These are phyloP conservation scores for Oreochromis spilurus DNA, from an alignment of 2,113 vertebrate species.

Conservation along the genomic window DNA sequence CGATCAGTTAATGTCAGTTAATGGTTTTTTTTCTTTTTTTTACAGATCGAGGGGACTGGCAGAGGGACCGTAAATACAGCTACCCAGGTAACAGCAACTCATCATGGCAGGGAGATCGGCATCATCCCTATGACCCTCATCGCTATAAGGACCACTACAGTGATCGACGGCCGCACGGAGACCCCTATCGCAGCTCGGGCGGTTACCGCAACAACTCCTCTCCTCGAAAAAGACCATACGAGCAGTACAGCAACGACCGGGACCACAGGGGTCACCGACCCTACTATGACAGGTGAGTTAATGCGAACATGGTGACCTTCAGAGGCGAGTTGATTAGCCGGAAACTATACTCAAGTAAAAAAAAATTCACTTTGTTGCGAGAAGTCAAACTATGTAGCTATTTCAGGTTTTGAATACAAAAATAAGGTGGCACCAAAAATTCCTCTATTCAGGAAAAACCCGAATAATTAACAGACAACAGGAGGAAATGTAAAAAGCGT, in stretches of 20 bases:
- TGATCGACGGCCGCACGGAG: conserved; percentile 82
- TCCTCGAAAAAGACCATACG: conserved; percentile 87
- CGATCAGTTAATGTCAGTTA: background rate
- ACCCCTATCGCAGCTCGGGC: conserved; percentile 84
- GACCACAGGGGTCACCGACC: conserved; percentile 90
- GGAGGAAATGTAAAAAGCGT: background rate
- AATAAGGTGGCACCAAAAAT: background rate
- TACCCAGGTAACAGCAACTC: conserved; percentile 82
- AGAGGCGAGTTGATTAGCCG: background rate
- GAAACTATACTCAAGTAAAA: background rate
- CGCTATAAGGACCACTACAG: conserved; percentile 94
- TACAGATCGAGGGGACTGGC: conserved; percentile 91
- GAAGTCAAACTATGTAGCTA: background rate
- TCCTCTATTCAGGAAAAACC: background rate
- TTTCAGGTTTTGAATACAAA: background rate
- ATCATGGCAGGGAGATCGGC: conserved; percentile 87
- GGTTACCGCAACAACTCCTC: conserved; percentile 84
- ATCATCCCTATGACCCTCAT: conserved; percentile 87
- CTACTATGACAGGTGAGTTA: conserved; percentile 88
- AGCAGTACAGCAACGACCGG: conserved; percentile 89
- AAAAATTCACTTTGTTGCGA: background rate
- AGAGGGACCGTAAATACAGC: conserved; percentile 89
- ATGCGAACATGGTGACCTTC: background rate
- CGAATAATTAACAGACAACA: background rate
- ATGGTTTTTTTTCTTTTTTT: rapidly evolving